Base-by-base conservation (phyloP, 2,888 invertebrate genomes). In the Lasius platythorax region DNA sequence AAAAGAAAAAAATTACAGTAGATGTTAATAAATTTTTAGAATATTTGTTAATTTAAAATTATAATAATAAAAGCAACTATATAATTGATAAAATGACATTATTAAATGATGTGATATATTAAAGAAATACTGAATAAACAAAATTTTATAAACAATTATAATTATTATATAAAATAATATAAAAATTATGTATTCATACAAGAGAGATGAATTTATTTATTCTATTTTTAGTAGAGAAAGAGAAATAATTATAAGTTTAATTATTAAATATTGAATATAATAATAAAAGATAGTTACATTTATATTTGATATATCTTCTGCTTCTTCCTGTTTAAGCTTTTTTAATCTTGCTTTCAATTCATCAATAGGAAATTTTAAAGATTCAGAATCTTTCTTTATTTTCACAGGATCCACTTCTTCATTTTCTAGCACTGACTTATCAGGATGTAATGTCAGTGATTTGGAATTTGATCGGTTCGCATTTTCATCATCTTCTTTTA, bases 301-400 rank as follows among this genome's bases (percentile, higher is more conserved):
- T 82, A 90, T 85, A 40, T 92, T 89, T 33, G 88, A 58, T 12
- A 83, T 18, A 30, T 85, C 66, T 28, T 85, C 75, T n/a, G 84
- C 76, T 70, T 91, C 91, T 63, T 93, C 91, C 40, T 91, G 86
- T 86, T 93, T 93, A 3, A 95, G 91, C 70, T 94, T 93, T 58
- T 94, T 94, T 50, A 95, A 85, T 85, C 91, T 89, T 4, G 90
- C 88, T 90, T 94, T 94, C 12, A 95, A 85, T 76, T 95, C 94
- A 23, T 94, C 90, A 12, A 93, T 84, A 1, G 92, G 88, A 73
- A 93, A 90, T 68, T 93, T 91, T 4, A 92, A 82, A 64, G 89
- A 81, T 67, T 93, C 91, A 28, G 90, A 87, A 50, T 92, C 88
- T 68, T 93, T 53, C 93, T 95, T 28, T 1, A 95, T 93, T 61